Evolutionary conservation across 1,140 invertebrate genomes (phyloP).

Genomic region (Tribolium madens): DNA sequence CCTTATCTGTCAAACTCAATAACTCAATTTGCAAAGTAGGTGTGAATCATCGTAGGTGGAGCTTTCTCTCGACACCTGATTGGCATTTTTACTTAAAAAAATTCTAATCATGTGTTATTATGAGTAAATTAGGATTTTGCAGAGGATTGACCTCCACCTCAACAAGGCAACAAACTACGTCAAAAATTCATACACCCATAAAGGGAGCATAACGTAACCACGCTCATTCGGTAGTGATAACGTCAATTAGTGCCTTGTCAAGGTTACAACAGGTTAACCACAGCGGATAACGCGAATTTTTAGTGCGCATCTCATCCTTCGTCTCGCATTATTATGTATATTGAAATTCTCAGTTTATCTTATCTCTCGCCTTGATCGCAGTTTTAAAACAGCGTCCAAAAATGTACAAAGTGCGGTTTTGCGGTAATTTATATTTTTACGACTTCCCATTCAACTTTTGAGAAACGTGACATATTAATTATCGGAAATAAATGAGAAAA

Average conservation of each 20-base stretch:
- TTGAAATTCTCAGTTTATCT: background rate
- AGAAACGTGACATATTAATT: slow-evolving; percentile 25
- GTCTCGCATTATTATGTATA: background rate
- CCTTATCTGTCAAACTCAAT: background rate
- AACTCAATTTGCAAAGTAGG: background rate
- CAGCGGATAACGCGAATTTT: background rate
- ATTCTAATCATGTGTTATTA: slow-evolving; percentile 37
- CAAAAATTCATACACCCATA: background rate
- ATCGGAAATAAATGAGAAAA: slow-evolving; percentile 11
- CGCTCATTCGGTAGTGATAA: background rate
- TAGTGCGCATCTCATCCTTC: background rate
- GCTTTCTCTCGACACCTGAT: slow-evolving; percentile 11
- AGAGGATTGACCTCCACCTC: slow-evolving; percentile 15
- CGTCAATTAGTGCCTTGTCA: slow-evolving; percentile 15
- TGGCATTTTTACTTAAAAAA: background rate
- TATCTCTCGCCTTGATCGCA: background rate
- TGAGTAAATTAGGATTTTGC: background rate
- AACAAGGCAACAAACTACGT: background rate
- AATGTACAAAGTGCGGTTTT: background rate
- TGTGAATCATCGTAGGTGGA: slow-evolving; percentile 23
- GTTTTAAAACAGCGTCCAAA: background rate
- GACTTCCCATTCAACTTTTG: slow-evolving; percentile 4
- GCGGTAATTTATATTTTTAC: slow-evolving; percentile 3
- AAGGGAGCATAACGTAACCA: background rate
- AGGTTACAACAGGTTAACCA: background rate